phyloP scores from a whole-genome alignment of 2,797 vertebrate genomes.

The Rhincodon typus region DNA sequence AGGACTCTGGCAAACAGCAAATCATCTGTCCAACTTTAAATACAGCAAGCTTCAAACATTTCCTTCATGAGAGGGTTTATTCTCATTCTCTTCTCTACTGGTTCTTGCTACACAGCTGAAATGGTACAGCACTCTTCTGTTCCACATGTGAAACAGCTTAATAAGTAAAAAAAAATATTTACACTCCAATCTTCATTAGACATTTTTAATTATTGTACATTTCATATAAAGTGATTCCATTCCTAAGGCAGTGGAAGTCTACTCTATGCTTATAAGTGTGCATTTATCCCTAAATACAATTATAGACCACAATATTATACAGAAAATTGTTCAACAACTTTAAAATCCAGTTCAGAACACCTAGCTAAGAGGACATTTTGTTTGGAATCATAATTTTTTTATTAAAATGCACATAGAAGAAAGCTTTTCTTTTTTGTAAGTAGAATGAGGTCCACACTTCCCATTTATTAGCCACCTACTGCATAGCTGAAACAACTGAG shows the following conservation, averaged over 20 bases:
- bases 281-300: slow-evolving; percentile 52
- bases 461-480: slow-evolving; percentile 50
- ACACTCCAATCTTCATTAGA: slow-evolving; percentile 56
- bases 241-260: slow-evolving; percentile 57
- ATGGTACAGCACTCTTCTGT: slow-evolving; percentile 53
- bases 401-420: slow-evolving; percentile 53
- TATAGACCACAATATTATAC: slow-evolving; percentile 55
- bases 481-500: slow-evolving; percentile 49
- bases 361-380: slow-evolving; percentile 56
- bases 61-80: slow-evolving; percentile 32
- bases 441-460: slow-evolving; percentile 54
- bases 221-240: slow-evolving; percentile 56
- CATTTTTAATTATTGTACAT: slow-evolving; percentile 56
- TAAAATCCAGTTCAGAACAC: slow-evolving; percentile 50
- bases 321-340: slow-evolving; percentile 50
- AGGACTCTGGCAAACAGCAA: background rate
- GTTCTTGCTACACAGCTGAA: slow-evolving; percentile 56
- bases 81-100: slow-evolving; percentile 45
- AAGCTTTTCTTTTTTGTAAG: slow-evolving; percentile 41
- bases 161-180: slow-evolving; percentile 54
- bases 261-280: slow-evolving; percentile 56
- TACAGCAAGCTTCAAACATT: background rate
- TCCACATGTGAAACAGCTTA: slow-evolving; percentile 33
- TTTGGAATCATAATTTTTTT: slow-evolving; percentile 54
- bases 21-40: background rate